Evolutionary conservation across 2,113 vertebrate genomes (phyloP).

Genomic region (Passer domesticus): DNA sequence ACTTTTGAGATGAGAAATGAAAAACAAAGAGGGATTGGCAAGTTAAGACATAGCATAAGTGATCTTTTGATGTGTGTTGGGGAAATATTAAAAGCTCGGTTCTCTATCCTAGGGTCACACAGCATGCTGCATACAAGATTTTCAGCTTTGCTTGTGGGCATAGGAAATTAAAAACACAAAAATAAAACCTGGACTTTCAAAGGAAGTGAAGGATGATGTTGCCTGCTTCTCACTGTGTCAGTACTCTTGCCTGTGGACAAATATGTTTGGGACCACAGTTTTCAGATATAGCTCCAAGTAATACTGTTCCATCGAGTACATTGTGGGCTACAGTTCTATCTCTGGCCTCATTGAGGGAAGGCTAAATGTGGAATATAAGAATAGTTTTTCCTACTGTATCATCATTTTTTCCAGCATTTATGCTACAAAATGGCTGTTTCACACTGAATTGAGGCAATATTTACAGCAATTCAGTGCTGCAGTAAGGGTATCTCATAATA

Average conservation of each 20-base stretch:
- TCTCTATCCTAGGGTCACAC: neutral
- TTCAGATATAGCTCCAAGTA: neutral
- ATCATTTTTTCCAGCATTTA: neutral
- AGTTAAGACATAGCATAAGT: neutral
- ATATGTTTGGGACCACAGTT: neutral
- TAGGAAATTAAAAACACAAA: slow-evolving; percentile 12
- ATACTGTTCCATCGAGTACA: neutral
- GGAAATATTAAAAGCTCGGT: neutral
- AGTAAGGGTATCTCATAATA: neutral
- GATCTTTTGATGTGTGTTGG: neutral
- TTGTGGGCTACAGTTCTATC: neutral
- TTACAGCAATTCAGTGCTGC: neutral
- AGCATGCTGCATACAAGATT: neutral
- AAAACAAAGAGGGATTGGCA: neutral
- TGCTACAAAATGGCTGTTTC: neutral
- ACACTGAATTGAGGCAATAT: neutral
- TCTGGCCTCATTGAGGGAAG: neutral
- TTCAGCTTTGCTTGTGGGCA: neutral
- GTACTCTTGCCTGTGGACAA: neutral
- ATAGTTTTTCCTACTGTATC: neutral
- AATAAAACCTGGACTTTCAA: neutral
- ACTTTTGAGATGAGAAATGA: neutral
- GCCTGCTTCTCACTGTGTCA: neutral
- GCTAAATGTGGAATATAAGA: neutral
- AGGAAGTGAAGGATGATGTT: neutral